Conservation (phyloP, 2,113 vertebrate species). For the Macrotis lagotis region DNA sequence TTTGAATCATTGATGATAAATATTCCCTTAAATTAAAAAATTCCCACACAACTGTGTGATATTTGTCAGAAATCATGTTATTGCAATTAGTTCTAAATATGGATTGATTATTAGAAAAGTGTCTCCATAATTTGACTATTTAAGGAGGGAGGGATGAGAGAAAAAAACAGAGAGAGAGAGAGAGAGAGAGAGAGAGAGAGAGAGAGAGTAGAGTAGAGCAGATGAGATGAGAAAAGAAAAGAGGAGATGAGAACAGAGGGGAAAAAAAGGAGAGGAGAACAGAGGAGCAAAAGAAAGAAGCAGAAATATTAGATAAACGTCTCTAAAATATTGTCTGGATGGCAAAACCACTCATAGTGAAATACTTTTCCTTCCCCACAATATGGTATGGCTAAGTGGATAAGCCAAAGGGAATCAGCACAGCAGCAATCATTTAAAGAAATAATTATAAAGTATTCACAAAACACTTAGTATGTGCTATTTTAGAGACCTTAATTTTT, state of each 20-base stretch:
- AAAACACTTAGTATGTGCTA: not conserved
- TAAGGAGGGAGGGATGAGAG: not conserved
- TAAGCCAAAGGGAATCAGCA: not conserved
- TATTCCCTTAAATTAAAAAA: too few relatives aligned
- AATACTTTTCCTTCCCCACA: not conserved
- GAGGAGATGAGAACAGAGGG: too few relatives aligned
- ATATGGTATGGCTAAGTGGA: not conserved
- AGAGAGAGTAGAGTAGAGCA: too few relatives aligned
- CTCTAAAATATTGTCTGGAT: not conserved
- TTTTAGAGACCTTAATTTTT: not conserved
- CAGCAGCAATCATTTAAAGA: not conserved
- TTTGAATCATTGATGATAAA: too few relatives aligned
- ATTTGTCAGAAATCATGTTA: not conserved
- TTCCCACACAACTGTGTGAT: not conserved
- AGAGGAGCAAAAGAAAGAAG: too few relatives aligned
- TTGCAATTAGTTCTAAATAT: not conserved
- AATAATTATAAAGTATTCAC: not conserved
- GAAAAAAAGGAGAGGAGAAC: too few relatives aligned
- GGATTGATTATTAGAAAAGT: too few relatives aligned
- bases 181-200: too few relatives aligned
- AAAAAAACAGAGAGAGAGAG: too few relatives aligned
- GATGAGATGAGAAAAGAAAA: too few relatives aligned
- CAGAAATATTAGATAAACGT: too few relatives aligned
- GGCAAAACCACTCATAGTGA: not conserved
- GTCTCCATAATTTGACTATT: not conserved